phyloP scores from a whole-genome alignment of 2,797 vertebrate genomes.

The Chanos chanos region DNA sequence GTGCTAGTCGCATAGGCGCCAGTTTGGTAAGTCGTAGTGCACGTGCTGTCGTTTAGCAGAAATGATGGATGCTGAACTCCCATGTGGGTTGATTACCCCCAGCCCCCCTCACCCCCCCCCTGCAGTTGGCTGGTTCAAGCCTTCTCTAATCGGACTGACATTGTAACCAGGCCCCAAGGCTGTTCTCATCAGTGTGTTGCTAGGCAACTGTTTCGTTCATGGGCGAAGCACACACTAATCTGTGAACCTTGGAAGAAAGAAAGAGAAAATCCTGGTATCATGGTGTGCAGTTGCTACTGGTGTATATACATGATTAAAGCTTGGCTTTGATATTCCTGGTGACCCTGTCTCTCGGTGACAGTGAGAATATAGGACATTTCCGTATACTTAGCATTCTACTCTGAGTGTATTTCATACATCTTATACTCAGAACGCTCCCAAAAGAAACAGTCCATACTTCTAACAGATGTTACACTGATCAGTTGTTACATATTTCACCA shows the following conservation, averaged over 20 bases:
- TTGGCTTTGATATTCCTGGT: constrained; percentile 15
- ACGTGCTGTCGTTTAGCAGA: constrained; percentile 44
- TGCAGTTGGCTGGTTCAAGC: constrained; percentile 7
- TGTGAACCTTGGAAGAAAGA: constrained; percentile 45
- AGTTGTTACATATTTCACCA: no score
- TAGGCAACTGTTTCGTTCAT: constrained; percentile 67
- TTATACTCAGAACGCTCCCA: no score
- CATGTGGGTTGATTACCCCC: constrained; percentile 47
- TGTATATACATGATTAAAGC: constrained; percentile 18
- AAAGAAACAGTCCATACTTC: no score
- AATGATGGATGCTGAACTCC: constrained; percentile 64
- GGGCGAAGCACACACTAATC: constrained; percentile 63
- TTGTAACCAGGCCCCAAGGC: constrained; percentile 59
- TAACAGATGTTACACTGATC: no score
- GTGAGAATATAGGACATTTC: constrained; percentile 55
- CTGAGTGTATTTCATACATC: no score
- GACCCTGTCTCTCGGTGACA: background rate
- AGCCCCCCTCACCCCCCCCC: constrained; percentile 33
- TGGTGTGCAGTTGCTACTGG: constrained; percentile 31
- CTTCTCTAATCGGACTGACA: constrained; percentile 51
- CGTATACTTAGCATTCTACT: no score
- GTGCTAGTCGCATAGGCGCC: background rate
- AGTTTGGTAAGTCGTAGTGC: background rate
- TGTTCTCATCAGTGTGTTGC: constrained; percentile 67
- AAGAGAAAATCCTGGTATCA: constrained; percentile 17